Conservation (phyloP, 2,888 invertebrate species). For the Empis stercorea region DNA sequence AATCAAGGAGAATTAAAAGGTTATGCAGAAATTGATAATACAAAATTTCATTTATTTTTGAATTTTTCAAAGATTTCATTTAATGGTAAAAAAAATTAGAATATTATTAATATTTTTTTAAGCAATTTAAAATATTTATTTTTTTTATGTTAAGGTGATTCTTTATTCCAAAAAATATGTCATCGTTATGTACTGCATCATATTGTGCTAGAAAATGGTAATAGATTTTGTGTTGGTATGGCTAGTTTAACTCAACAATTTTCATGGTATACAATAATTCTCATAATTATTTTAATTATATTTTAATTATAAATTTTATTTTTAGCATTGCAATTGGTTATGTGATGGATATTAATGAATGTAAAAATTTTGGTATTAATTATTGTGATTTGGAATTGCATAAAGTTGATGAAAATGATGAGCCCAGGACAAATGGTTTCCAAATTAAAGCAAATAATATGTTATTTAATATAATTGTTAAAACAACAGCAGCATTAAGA, state of each 20-base stretch:
- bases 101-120: neutral
- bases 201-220: constrained; percentile 54
- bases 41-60: constrained; percentile 38
- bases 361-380: constrained; percentile 33
- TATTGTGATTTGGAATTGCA: constrained; percentile 43
- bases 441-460: constrained; percentile 43
- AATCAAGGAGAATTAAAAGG: constrained; percentile 52
- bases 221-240: constrained; percentile 49
- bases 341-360: constrained; percentile 37
- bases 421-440: constrained; percentile 50
- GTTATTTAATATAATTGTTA: constrained; percentile 38
- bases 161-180: no score
- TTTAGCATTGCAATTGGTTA: constrained; percentile 49
- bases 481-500: constrained; percentile 40
- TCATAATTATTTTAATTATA: constrained; percentile 2
- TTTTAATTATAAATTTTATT: neutral
- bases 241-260: constrained; percentile 50
- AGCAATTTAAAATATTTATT: neutral
- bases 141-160: neutral
- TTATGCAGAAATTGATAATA: constrained; percentile 41
- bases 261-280: constrained; percentile 40
- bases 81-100: neutral
- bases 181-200: constrained; percentile 57
- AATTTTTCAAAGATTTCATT: constrained; percentile 43
- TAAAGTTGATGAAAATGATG: constrained; percentile 45